Conservation (phyloP, 2,113 vertebrate species). For the Notarius lentiginosus region DNA sequence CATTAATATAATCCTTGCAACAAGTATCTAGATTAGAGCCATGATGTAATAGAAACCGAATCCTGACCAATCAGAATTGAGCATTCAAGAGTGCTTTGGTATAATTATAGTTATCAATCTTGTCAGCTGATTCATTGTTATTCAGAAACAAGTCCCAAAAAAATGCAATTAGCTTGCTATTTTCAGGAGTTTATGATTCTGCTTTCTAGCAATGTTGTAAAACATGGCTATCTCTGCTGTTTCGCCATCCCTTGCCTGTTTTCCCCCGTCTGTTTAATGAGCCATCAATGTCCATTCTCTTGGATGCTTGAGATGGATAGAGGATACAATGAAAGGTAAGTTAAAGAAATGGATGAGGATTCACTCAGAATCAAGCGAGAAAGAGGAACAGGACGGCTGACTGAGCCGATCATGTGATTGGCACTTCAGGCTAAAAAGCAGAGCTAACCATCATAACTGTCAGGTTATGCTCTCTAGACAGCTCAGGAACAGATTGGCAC, state of each 20-base stretch:
- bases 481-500: conserved; percentile 28
- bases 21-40: neutral
- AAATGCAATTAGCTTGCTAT: neutral
- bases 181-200: neutral
- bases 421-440: conserved; percentile 7
- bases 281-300: conserved; percentile 3
- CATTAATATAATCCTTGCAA: neutral
- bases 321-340: neutral
- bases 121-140: neutral
- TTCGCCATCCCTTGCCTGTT: neutral
- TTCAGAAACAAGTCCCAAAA: neutral
- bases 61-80: neutral
- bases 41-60: neutral
- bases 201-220: neutral
- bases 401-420: neutral
- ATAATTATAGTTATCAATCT: neutral
- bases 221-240: neutral
- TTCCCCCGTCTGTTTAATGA: conserved; percentile 1
- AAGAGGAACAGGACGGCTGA: neutral
- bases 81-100: neutral
- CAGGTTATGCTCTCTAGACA: conserved; percentile 20
- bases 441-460: conserved; percentile 16
- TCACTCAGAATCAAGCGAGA: neutral
- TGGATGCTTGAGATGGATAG: neutral
- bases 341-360: neutral